phyloP scores from a whole-genome alignment of 2,888 invertebrate genomes.

The Xylocampa areola region DNA sequence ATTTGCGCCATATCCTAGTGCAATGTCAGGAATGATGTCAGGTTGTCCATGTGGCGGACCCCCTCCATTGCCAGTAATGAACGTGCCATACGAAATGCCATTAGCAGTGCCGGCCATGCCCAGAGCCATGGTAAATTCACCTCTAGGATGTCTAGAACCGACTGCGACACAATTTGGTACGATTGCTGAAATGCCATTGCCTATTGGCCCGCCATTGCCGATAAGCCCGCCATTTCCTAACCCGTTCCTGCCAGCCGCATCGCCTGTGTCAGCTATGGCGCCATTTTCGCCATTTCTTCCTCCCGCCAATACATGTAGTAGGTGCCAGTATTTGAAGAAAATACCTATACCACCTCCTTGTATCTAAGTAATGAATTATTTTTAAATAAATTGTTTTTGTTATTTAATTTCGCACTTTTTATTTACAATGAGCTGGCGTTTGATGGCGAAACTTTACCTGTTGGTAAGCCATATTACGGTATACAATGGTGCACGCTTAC shows the following conservation, averaged over 20 bases:
- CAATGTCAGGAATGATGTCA: constrained; percentile 9
- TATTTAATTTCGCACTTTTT: not conserved
- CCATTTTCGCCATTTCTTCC: constrained; percentile 62
- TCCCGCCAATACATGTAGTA: constrained; percentile 63
- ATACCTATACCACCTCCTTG: constrained; percentile 79
- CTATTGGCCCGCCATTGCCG: constrained; percentile 2
- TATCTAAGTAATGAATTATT: constrained; percentile 53
- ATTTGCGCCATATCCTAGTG: constrained; percentile 28
- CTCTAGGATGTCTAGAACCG: constrained; percentile 30
- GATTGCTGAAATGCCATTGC: constrained; percentile 8
- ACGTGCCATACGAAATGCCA: not conserved
- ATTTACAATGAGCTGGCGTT: too few species aligned
- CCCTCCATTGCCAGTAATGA: constrained; percentile 2
- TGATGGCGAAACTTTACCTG: too few species aligned
- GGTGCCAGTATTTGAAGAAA: constrained; percentile 73
- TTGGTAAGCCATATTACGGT: too few species aligned
- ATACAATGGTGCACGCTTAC: too few species aligned
- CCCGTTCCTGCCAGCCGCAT: constrained; percentile 73
- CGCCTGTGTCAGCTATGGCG: constrained; percentile 72
- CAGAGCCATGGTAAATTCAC: constrained; percentile 16
- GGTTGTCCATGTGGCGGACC: constrained; percentile 1
- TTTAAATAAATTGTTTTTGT: constrained; percentile 38
- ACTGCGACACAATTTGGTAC: constrained; percentile 10
- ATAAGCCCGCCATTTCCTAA: constrained; percentile 45
- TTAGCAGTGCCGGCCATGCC: constrained; percentile 16